Base-by-base conservation (phyloP, 2,888 invertebrate genomes). In the Nymphalis polychloros region DNA sequence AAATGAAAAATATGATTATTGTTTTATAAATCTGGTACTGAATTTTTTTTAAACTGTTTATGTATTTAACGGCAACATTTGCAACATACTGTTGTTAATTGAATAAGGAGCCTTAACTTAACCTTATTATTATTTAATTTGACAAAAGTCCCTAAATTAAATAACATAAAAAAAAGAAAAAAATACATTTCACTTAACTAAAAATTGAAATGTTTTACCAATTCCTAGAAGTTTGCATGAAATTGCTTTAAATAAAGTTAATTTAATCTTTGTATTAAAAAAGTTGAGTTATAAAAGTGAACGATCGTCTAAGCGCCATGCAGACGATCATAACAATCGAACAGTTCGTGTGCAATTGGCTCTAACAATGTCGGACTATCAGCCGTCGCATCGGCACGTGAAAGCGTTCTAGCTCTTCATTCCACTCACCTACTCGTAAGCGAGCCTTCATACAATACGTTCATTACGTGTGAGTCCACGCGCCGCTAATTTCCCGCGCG, bases 401-500 rank as follows among this genome's bases (percentile, higher is more conserved):
- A 31, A 64, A 67, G 23, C 59, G 60, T 48, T 48, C 17, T 23
- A 35, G 35, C 66, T 55, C 66, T 55, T 59, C 64, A 72, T 69
- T 63, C 69, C 61, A 10, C 61, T 64, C 70, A 66, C 68, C 71
- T 55, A 55, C 55, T 72, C 68, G 64, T 66, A 63, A 59, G 60
- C 67, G 70, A 66, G 67, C 71, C 68, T 67, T 70, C 70, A 68
- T 68, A 74, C 77, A 76, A 73, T 75, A 73, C 72, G 71, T 76
- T 77, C 76, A 77, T 77, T 76, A 76, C 73, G 72, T 67, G 67
- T 64, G 70, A 72, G 74, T 74, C 72, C 72, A 63, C 74, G 72
- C 69, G 73, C 63, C 75, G 75, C 75, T 81, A 80, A 81, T 80
- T 80, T 81, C 80, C 81, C 81, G 77, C 73, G 75, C 71, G 78